Evolutionary conservation across 2,888 invertebrate species (phyloP).

Genomic region (Cacoxenus indagator): DNA sequence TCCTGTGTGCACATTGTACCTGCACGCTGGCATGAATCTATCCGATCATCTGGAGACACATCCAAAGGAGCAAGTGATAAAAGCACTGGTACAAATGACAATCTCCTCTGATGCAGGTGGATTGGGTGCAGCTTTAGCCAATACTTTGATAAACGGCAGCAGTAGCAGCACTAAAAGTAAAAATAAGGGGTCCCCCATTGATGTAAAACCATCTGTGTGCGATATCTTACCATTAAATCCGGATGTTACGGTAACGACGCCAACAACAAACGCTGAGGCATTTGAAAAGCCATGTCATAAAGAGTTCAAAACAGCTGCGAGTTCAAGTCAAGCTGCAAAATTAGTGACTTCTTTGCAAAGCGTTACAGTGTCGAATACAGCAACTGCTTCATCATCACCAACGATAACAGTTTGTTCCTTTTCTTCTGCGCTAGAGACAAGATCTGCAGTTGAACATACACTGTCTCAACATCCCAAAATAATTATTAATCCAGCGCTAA

Average conservation of each 20-base stretch:
- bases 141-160: background rate
- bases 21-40: conserved; percentile 85
- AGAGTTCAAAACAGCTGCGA: conserved; percentile 20
- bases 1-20: conserved; percentile 87
- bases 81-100: conserved; percentile 76
- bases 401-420: conserved; percentile 33
- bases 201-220: conserved; percentile 48
- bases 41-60: conserved; percentile 87
- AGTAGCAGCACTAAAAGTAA: background rate
- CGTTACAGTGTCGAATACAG: background rate
- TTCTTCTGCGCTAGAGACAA: conserved; percentile 2
- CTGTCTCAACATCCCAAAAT: conserved; percentile 25
- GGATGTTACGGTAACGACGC: conserved; percentile 22
- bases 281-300: background rate
- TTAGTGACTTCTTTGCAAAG: background rate
- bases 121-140: conserved; percentile 3
- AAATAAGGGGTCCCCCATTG: conserved; percentile 24
- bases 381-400: conserved; percentile 47
- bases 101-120: conserved; percentile 45
- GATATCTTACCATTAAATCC: conserved; percentile 7
- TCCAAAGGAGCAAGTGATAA: conserved; percentile 90
- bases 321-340: conserved; percentile 6
- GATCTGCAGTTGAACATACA: conserved; percentile 28
- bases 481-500: background rate
- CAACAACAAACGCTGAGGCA: conserved; percentile 23